These are phyloP conservation scores for Equus quagga DNA, from an alignment of 2,113 vertebrate genomes.

Conservation along the genomic window DNA sequence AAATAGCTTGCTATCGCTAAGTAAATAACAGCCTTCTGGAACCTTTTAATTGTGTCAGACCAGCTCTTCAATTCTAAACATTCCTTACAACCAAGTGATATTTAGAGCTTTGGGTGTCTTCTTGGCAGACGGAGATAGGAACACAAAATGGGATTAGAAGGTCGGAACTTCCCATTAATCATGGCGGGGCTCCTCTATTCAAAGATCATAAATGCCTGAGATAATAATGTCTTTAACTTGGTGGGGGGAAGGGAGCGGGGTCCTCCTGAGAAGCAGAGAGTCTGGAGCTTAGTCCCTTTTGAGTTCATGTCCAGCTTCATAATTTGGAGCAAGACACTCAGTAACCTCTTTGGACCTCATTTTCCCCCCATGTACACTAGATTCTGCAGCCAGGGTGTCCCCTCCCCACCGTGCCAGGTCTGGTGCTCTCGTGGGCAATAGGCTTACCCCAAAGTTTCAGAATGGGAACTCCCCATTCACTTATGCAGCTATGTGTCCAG, in stretches of 20 bases:
- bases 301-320: not conserved
- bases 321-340: not conserved
- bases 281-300: not conserved
- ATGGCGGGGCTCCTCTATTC: not conserved
- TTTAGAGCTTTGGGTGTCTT: slow-evolving; percentile 69
- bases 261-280: not conserved
- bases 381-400: not conserved
- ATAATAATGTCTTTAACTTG: not conserved
- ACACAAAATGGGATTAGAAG: slow-evolving; percentile 59
- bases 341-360: not conserved
- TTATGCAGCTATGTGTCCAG: not conserved
- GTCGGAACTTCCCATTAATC: slow-evolving; percentile 55
- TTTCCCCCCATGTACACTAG: not conserved
- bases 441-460: not conserved
- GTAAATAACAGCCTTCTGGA: slow-evolving; percentile 80
- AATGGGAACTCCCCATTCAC: not conserved
- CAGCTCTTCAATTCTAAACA: slow-evolving; percentile 76
- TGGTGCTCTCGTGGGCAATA: not conserved
- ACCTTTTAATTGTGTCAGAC: slow-evolving; percentile 81
- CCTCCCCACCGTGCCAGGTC: not conserved
- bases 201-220: slow-evolving; percentile 43
- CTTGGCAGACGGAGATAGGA: slow-evolving; percentile 62
- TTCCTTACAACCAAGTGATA: slow-evolving; percentile 64
- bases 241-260: rapidly evolving
- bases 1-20: slow-evolving; percentile 79